phyloP scores from a whole-genome alignment of 2,113 vertebrate species.

The Saguinus midas region DNA sequence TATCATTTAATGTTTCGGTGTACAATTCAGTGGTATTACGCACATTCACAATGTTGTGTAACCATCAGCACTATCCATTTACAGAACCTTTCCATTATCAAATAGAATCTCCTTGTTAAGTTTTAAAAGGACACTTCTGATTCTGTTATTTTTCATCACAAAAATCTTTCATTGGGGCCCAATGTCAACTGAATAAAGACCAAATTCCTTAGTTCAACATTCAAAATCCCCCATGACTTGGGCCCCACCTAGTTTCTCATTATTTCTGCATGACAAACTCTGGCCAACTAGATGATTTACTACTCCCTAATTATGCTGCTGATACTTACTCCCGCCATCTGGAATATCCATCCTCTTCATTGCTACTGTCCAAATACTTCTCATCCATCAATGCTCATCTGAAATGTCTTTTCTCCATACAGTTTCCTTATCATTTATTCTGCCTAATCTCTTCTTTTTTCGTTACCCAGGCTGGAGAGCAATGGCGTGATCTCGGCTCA shows the following conservation, averaged over 20 bases:
- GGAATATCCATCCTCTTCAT: background rate
- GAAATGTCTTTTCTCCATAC: background rate
- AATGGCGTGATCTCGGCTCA: too few species aligned
- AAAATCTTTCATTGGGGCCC: background rate
- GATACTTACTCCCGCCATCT: background rate
- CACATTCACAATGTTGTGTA: background rate
- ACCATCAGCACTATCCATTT: background rate
- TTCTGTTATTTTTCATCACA: background rate
- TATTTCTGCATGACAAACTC: background rate
- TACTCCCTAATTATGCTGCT: background rate
- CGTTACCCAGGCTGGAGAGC: too few species aligned
- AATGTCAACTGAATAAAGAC: background rate
- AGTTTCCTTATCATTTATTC: background rate
- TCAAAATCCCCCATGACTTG: conserved; percentile 5
- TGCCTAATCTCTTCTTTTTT: background rate
- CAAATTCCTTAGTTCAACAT: conserved; percentile 13
- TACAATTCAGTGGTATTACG: background rate
- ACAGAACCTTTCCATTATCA: background rate
- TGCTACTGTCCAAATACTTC: background rate
- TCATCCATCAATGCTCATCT: background rate
- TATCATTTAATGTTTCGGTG: background rate
- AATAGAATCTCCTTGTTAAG: conserved; percentile 21
- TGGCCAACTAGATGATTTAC: background rate
- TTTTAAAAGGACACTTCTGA: conserved; percentile 18
- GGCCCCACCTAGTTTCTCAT: background rate